A percentile compares a stretch with the other conserved stretches of the same genome.
phyloP scores from a whole-genome alignment of 2,888 invertebrate species.

The Ariolimax columbianus region DNA sequence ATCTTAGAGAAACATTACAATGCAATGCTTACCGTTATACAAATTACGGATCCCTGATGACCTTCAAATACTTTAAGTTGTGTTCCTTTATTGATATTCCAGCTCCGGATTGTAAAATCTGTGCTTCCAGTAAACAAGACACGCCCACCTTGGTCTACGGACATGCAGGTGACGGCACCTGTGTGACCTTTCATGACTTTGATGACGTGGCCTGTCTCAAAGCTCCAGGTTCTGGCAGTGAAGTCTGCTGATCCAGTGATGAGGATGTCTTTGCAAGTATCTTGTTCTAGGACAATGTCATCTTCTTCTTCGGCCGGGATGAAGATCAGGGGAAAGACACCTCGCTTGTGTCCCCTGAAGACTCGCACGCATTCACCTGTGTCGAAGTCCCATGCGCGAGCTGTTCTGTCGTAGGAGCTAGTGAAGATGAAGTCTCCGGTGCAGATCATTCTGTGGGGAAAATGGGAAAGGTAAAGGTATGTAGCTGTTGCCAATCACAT shows the following conservation, averaged over 20 bases:
- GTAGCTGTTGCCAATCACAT: background rate
- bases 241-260: slow-evolving; percentile 79
- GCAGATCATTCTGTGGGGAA: slow-evolving; percentile 75
- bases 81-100: slow-evolving; percentile 79
- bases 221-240: slow-evolving; percentile 78
- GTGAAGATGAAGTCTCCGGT: slow-evolving; percentile 79
- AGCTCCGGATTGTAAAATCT: slow-evolving; percentile 79
- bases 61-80: slow-evolving; percentile 78
- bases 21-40: slow-evolving; percentile 77
- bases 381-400: slow-evolving; percentile 80
- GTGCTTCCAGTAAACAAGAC: slow-evolving; percentile 80
- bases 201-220: slow-evolving; percentile 77
- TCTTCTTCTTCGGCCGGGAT: slow-evolving; percentile 79
- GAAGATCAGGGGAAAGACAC: slow-evolving; percentile 80
- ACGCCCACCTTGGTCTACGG: slow-evolving; percentile 77
- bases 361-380: slow-evolving; percentile 78
- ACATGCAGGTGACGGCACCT: slow-evolving; percentile 80
- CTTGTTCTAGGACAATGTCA: slow-evolving; percentile 66
- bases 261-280: slow-evolving; percentile 75
- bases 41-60: slow-evolving; percentile 79
- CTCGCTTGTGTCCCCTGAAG: slow-evolving; percentile 80
- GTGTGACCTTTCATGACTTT: slow-evolving; percentile 79
- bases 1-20: too few species aligned
- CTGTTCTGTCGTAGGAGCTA: slow-evolving; percentile 77
- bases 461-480: background rate